Percentiles rank a stretch among this genome's conserved stretches.
These are phyloP conservation scores for Echeneis naucrates DNA, from an alignment of 2,797 vertebrate genomes.

Conservation along the genomic window DNA sequence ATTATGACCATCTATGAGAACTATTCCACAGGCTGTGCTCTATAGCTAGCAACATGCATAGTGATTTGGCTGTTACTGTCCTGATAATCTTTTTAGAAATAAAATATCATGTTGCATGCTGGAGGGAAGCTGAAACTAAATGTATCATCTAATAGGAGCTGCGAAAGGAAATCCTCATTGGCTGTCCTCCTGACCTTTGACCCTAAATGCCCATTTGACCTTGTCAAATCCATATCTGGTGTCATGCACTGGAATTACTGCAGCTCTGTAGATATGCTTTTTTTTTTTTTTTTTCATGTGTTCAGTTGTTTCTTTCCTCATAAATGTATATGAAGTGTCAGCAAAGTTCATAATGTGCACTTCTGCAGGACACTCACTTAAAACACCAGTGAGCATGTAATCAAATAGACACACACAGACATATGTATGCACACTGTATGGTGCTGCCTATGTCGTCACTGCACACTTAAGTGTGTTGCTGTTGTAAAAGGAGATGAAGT, in stretches of 20 bases:
- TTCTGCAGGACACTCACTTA: constrained; percentile 11
- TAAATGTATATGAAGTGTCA: constrained; percentile 3
- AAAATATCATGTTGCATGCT: constrained; percentile 14
- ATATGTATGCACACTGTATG: constrained; percentile 28
- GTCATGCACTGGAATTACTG: constrained; percentile 11
- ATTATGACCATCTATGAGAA: not conserved
- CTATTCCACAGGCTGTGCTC: not conserved
- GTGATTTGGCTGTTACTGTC: not conserved
- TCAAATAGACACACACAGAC: constrained; percentile 12
- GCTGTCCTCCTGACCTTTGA: constrained; percentile 54
- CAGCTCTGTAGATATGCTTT: not conserved
- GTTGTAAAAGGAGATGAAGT: constrained; percentile 76
- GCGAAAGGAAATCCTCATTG: constrained; percentile 37
- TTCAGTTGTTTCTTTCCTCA: not conserved
- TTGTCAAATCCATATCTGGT: constrained; percentile 34
- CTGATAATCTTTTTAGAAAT: constrained; percentile 16
- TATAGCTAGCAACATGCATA: not conserved
- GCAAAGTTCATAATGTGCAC: not conserved
- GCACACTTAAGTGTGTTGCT: constrained; percentile 35
- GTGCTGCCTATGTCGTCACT: constrained; percentile 53
- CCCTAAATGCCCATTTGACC: constrained; percentile 43
- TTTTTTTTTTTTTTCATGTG: not conserved
- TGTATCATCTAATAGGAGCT: constrained; percentile 13
- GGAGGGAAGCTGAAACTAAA: constrained; percentile 41
- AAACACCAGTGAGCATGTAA: constrained; percentile 6